These are phyloP conservation scores for Anticlea derivata DNA, from an alignment of 2,888 invertebrate species.

Conservation along the genomic window DNA sequence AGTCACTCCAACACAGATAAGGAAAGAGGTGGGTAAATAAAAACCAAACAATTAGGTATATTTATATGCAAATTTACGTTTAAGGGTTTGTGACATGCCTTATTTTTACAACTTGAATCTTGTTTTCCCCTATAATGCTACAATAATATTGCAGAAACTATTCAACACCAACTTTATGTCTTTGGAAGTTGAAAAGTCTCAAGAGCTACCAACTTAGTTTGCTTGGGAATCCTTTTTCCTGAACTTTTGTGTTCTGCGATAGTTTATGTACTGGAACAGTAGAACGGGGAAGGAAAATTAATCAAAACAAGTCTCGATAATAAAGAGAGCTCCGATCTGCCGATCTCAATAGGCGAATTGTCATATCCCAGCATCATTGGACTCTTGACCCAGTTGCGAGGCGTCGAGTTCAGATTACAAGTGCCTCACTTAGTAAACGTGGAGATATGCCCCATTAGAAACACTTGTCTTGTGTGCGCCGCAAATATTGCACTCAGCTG, in stretches of 20 bases:
- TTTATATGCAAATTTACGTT: slow-evolving; percentile 20
- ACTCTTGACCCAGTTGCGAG: slow-evolving; percentile 56
- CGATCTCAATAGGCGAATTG: slow-evolving; percentile 39
- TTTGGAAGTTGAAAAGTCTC: slow-evolving; percentile 24
- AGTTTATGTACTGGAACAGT: slow-evolving; percentile 26
- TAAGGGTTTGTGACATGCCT: slow-evolving; percentile 2
- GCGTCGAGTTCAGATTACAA: slow-evolving; percentile 56
- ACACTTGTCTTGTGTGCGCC: slow-evolving; percentile 44
- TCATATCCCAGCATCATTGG: slow-evolving; percentile 51
- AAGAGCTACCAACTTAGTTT: slow-evolving; percentile 27
- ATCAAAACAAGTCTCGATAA: slow-evolving; percentile 28
- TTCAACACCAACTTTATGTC: slow-evolving; percentile 21
- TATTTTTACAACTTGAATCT: slow-evolving; percentile 13
- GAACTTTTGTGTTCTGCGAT: slow-evolving; percentile 24
- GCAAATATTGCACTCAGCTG: slow-evolving; percentile 44
- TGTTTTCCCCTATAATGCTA: slow-evolving; percentile 7
- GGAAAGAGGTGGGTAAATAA: slow-evolving; percentile 28
- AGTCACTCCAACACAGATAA: slow-evolving; percentile 22
- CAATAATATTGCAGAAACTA: slow-evolving; percentile 19
- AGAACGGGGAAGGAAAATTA: slow-evolving; percentile 19
- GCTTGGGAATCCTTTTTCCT: slow-evolving; percentile 20
- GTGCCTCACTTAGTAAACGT: slow-evolving; percentile 53
- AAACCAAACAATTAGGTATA: slow-evolving; percentile 15
- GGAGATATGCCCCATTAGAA: slow-evolving; percentile 55
- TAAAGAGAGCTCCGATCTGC: slow-evolving; percentile 33